Base-by-base conservation (phyloP, 2,797 vertebrate species). In the Schizopygopsis pylzovi region DNA sequence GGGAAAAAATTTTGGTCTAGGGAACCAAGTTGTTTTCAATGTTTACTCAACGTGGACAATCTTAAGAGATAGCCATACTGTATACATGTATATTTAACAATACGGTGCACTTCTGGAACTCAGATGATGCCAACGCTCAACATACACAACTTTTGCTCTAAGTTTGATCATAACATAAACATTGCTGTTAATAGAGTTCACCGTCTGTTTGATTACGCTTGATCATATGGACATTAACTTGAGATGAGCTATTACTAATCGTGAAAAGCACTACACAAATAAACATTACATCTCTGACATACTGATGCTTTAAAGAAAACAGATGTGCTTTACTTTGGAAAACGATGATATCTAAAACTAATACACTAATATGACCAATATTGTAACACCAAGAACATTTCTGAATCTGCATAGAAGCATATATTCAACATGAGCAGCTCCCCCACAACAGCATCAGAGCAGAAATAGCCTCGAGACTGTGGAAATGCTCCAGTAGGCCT, bases 401-500 rank as follows among this genome's bases (percentile, higher is more conserved):
- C 15, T 75, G 47, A 52, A 20, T 52, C 72, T 75, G 25, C 47
- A 75, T 16, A 75, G 45, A 20, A 33, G 0, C 43, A 71, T 41
- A 5, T 5, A 37, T 68, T 16, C 33, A 25, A 22, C 41, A 43
- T 9, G 41, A 47, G 1, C 70, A 72, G n/a, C 43, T 72, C 70
- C 43, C 49, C 49, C 71, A 47, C 71, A 73, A 8, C 68, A 33
- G 71, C 71, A 28, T 49, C 25, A 49, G 43, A 25, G 22, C 70
- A 72, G 71, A 73, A 28, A 52, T 49, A 52, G 72, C 16, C 71
- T 49, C 1, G 5, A 49, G 18, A 39, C 7, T 37, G 61, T 39
- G 28, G 63, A 45, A 16, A 81, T 70, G 47, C 63, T 54, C 65
- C 13, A 41, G 37, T 41, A 45, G 81, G 81, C 81, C 81, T 72